Percentiles rank a stretch among this genome's conserved stretches.
These are phyloP conservation scores for Zoroaster sp. DNA, from an alignment of 53 echinoderm and acorn worm species.

Conservation along the genomic window DNA sequence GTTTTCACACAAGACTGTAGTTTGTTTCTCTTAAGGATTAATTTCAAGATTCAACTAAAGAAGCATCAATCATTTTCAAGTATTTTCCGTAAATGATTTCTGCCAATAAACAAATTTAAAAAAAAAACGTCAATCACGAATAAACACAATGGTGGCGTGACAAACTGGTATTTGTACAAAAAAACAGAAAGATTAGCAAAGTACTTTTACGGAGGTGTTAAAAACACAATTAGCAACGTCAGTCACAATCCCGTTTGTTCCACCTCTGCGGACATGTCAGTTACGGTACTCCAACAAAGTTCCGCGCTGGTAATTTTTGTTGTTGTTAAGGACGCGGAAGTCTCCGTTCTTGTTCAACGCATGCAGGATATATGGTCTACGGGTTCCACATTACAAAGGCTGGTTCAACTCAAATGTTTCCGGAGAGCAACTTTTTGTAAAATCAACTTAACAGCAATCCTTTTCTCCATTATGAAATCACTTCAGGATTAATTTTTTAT, in stretches of 20 bases:
- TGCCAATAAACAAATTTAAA: too few relatives aligned
- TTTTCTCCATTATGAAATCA: too few relatives aligned
- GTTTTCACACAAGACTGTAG: too few relatives aligned
- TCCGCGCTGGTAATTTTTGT: not conserved
- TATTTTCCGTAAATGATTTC: too few relatives aligned
- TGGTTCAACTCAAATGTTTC: not conserved
- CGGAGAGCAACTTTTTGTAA: too few relatives aligned
- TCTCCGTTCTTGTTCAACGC: not conserved
- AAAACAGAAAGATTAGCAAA: not conserved
- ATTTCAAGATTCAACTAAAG: too few relatives aligned
- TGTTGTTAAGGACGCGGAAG: not conserved
- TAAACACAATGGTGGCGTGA: not conserved
- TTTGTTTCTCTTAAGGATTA: too few relatives aligned
- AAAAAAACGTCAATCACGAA: not conserved
- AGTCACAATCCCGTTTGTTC: not conserved
- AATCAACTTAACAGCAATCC: too few relatives aligned
- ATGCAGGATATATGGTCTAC: not conserved
- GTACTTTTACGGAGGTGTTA: not conserved
- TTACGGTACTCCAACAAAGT: not conserved
- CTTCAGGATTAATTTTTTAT: too few relatives aligned
- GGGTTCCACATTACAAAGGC: too few relatives aligned
- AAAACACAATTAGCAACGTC: conserved; percentile 8
- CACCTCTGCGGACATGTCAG: not conserved
- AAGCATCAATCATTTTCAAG: not conserved
- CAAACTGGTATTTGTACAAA: not conserved